Evolutionary conservation across 2,113 vertebrate species (phyloP).

Genomic region (Sphyrna mokarran): DNA sequence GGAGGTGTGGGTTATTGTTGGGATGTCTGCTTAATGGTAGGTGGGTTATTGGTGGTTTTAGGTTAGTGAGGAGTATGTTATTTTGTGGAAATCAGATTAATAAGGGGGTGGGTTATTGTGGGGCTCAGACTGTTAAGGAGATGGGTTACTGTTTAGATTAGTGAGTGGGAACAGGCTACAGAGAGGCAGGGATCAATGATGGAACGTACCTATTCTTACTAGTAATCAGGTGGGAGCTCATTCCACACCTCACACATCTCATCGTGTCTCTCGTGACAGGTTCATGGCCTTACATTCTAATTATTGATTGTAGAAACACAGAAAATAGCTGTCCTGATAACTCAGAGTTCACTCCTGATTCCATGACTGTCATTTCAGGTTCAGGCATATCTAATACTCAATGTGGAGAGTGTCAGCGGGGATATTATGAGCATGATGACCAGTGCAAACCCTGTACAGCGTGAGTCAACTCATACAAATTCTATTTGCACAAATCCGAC

Average conservation of each 20-base stretch:
- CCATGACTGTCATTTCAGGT: conserved; percentile 45
- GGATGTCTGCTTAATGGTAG: not conserved
- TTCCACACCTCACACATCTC: not conserved
- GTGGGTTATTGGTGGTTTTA: not conserved
- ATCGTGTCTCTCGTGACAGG: not conserved
- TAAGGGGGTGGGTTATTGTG: not conserved
- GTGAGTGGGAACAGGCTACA: not conserved
- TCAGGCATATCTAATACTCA: accelerated
- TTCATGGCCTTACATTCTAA: not conserved
- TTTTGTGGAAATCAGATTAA: too few species aligned
- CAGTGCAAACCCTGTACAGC: conserved; percentile 36
- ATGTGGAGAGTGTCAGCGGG: conserved; percentile 50
- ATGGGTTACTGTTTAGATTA: not conserved
- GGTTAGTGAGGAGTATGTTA: not conserved
- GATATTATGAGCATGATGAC: conserved; percentile 42
- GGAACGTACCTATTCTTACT: not conserved
- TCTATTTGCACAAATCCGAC: too few species aligned
- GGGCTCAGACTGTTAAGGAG: not conserved
- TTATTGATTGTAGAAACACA: too few species aligned
- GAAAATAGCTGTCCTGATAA: not conserved
- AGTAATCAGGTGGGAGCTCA: not conserved
- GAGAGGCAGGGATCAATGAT: not conserved
- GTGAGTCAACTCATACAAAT: conserved; percentile 41
- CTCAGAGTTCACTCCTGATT: not conserved
- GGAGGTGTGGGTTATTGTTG: not conserved